phyloP scores from a whole-genome alignment of 2,113 vertebrate genomes.

The Pachyramphus minor region DNA sequence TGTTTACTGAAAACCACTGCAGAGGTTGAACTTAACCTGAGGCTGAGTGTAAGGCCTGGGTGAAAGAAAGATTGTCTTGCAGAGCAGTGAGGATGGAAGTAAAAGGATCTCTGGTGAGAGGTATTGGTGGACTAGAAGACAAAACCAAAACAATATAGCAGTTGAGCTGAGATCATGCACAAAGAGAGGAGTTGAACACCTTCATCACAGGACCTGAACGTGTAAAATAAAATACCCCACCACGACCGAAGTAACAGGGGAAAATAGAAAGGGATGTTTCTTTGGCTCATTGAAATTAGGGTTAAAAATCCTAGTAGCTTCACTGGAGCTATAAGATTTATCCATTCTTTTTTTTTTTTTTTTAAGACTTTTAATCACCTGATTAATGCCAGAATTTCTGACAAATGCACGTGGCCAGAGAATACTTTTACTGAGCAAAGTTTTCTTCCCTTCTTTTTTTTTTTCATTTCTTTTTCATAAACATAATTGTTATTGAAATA shows the following conservation, averaged over 20 bases:
- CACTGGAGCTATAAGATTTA: not conserved
- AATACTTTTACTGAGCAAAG: not conserved
- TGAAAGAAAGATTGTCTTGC: not conserved
- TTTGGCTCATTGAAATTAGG: not conserved
- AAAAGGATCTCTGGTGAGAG: not conserved
- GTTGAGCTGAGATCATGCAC: not conserved
- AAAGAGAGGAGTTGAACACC: not conserved
- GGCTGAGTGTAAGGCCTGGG: not conserved
- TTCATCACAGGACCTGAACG: rapidly evolving
- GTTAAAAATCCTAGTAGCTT: not conserved
- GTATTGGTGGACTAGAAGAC: not conserved
- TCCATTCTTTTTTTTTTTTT: not conserved
- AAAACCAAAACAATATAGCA: not conserved
- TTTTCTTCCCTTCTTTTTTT: rapidly evolving
- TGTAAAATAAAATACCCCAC: not conserved
- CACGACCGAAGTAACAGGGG: not conserved
- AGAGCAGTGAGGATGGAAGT: not conserved
- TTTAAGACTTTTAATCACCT: not conserved
- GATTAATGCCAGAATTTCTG: not conserved
- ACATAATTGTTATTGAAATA: not conserved
- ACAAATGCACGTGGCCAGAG: not conserved
- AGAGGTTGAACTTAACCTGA: not conserved
- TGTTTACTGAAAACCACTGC: not conserved
- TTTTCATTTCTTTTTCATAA: not conserved
- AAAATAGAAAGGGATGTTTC: not conserved